Percentiles rank a stretch among this genome's conserved stretches.
phyloP scores from a whole-genome alignment of 2,888 invertebrate species.

The Sesia apiformis region DNA sequence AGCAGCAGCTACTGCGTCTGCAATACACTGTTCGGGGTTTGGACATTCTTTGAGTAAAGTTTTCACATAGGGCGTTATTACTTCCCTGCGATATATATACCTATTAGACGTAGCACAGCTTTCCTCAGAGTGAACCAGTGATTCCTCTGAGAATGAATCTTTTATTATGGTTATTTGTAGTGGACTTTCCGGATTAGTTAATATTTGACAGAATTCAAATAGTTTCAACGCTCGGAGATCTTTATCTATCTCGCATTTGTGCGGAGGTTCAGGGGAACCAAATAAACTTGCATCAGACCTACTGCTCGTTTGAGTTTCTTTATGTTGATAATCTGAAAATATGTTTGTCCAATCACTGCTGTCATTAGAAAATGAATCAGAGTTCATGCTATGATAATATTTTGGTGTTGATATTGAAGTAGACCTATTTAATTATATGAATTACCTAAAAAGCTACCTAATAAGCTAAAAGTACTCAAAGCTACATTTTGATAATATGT shows the following conservation, averaged over 20 bases:
- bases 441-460: too few relatives aligned
- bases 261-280: neutral
- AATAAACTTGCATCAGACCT: neutral
- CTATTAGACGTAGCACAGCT: conserved; percentile 5
- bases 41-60: conserved; percentile 16
- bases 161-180: conserved; percentile 20
- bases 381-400: too few relatives aligned
- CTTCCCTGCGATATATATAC: conserved; percentile 33
- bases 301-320: neutral
- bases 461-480: too few relatives aligned
- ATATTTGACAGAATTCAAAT: conserved; percentile 23
- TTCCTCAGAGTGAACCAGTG: conserved; percentile 2
- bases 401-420: too few relatives aligned
- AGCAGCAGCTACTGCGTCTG: conserved; percentile 17
- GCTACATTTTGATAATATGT: too few relatives aligned
- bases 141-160: conserved; percentile 26
- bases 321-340: neutral
- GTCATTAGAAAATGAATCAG: too few relatives aligned
- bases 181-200: conserved; percentile 21
- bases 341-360: too few relatives aligned
- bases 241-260: conserved; percentile 9
- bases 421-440: too few relatives aligned
- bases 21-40: conserved; percentile 20
- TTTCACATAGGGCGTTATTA: conserved; percentile 30
- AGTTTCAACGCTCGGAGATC: conserved; percentile 14